A percentile compares a stretch with the other conserved stretches of the same genome.
Conservation (phyloP, 2,797 vertebrate species). For the Lerista edwardsae region DNA sequence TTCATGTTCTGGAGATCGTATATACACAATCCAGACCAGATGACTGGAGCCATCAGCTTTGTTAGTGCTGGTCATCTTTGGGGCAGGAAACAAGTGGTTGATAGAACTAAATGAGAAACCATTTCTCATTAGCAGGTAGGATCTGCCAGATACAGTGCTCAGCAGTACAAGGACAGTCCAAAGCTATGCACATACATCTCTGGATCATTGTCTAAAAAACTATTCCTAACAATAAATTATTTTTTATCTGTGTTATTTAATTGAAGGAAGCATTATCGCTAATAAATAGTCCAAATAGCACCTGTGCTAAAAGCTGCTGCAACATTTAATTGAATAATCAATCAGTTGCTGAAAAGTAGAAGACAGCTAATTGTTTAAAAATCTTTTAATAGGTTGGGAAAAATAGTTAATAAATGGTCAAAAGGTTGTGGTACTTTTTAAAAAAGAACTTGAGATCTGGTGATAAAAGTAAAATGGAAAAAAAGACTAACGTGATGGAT, state of each 20-base stretch:
- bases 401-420: background rate
- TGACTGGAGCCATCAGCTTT: background rate
- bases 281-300: slow-evolving; percentile 2
- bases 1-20: background rate
- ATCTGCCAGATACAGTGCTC: background rate
- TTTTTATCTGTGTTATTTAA: background rate
- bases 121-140: no score
- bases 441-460: background rate
- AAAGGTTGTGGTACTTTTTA: no score
- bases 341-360: background rate
- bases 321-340: slow-evolving; percentile 8
- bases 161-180: background rate
- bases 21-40: background rate
- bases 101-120: background rate
- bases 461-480: background rate
- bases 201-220: background rate
- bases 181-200: background rate
- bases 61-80: background rate
- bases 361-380: background rate
- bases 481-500: background rate
- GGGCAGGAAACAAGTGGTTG: background rate
- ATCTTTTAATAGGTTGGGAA: background rate
- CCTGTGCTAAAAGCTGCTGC: background rate
- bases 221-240: background rate
- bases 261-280: background rate